Percentiles rank a stretch among this genome's conserved stretches.
These are phyloP conservation scores for Barypeithes pellucidus DNA, from an alignment of 2,888 invertebrate genomes.

Conservation along the genomic window DNA sequence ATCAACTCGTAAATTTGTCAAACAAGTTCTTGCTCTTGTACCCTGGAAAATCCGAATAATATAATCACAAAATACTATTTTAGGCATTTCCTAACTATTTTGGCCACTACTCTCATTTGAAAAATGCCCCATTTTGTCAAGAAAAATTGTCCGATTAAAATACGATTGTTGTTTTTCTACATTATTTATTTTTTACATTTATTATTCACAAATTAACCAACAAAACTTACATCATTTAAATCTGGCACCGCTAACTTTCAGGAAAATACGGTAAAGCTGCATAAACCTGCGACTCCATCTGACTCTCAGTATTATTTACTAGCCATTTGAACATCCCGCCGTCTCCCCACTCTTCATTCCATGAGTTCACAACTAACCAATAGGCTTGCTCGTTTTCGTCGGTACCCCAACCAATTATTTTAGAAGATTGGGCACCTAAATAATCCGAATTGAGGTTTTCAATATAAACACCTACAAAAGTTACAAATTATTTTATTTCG, in stretches of 20 bases:
- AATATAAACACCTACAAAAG: slow-evolving; percentile 29
- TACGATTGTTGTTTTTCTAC: too few species aligned
- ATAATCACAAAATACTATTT: too few species aligned
- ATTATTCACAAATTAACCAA: too few species aligned
- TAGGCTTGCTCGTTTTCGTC: slow-evolving; percentile 14
- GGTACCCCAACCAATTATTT: slow-evolving; percentile 31
- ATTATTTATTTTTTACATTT: too few species aligned
- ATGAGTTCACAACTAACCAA: slow-evolving; percentile 32
- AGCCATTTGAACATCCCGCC: slow-evolving; percentile 32
- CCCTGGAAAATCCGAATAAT: too few species aligned
- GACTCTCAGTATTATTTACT: slow-evolving; percentile 15
- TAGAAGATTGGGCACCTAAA: slow-evolving; percentile 3
- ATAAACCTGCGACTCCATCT: slow-evolving; percentile 22
- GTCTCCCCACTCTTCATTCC: slow-evolving; percentile 33
- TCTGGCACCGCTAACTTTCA: background rate
- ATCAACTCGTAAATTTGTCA: too few species aligned
- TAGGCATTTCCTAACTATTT: too few species aligned
- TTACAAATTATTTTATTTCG: too few species aligned
- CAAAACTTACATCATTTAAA: background rate
- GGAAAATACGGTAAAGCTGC: slow-evolving; percentile 24
- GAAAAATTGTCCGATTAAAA: too few species aligned
- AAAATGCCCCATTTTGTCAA: too few species aligned
- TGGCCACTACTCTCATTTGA: too few species aligned
- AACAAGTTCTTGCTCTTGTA: too few species aligned
- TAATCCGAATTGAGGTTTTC: background rate